Evolutionary conservation across 2,113 vertebrate genomes (phyloP).

Genomic region (Corapipo altera): DNA sequence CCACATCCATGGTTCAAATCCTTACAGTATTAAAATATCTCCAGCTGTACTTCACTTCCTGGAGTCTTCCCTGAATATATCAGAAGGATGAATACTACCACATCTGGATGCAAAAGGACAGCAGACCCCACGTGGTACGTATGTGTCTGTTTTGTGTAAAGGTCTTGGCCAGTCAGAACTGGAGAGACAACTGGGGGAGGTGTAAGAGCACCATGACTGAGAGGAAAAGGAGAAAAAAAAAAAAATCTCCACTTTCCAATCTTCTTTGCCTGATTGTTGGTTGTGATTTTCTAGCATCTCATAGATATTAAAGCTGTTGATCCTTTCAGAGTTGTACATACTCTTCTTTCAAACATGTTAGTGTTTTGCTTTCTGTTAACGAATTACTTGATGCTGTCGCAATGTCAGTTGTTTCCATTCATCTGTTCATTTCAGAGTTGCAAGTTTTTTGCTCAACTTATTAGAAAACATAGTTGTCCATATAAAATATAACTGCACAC

Average conservation of each 20-base stretch:
- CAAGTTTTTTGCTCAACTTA: slow-evolving; percentile 63
- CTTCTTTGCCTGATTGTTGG: slow-evolving; percentile 10
- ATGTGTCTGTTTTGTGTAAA: background rate
- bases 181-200: background rate
- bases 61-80: slow-evolving; percentile 35
- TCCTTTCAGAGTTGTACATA: slow-evolving; percentile 58
- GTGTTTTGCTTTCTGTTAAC: slow-evolving; percentile 55
- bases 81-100: background rate
- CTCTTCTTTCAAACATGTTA: slow-evolving; percentile 59
- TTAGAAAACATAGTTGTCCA: slow-evolving; percentile 73
- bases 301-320: slow-evolving; percentile 74
- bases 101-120: background rate
- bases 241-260: background rate
- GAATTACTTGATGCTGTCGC: slow-evolving; percentile 25
- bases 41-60: slow-evolving; percentile 3
- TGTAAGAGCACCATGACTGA: background rate
- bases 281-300: slow-evolving; percentile 36
- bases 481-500: slow-evolving; percentile 81
- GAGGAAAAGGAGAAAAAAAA: background rate
- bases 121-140: background rate
- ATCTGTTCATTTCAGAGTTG: slow-evolving; percentile 67
- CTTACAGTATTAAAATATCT: background rate
- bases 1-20: background rate
- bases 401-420: slow-evolving; percentile 47
- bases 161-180: background rate